phyloP scores from a whole-genome alignment of 2,888 invertebrate species.

The Oxytorus armatus region DNA sequence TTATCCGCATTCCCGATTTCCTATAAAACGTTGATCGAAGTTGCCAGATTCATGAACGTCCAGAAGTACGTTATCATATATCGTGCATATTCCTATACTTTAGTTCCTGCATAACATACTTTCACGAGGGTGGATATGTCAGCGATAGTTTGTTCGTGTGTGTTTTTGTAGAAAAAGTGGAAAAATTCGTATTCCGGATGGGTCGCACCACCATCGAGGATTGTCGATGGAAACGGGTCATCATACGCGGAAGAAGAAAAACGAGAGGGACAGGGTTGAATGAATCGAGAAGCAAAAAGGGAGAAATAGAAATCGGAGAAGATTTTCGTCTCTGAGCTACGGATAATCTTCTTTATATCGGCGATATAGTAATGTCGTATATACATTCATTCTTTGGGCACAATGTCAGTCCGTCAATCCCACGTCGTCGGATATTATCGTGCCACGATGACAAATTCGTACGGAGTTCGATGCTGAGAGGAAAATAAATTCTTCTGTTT shows the following conservation, averaged over 20 bases:
- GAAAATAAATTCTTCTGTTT: no score
- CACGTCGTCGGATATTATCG: no score
- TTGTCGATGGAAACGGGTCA: conserved; percentile 2
- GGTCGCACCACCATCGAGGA: conserved; percentile 7
- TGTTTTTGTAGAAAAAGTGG: background rate
- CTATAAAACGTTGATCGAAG: no score
- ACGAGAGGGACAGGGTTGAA: background rate
- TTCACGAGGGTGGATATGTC: conserved; percentile 1
- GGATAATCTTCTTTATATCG: background rate
- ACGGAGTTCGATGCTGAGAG: no score
- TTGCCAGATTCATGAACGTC: no score
- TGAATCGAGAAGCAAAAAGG: background rate
- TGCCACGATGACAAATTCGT: no score
- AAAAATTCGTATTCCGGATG: conserved; percentile 18
- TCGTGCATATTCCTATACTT: background rate
- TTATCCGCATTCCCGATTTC: no score
- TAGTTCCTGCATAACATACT: conserved; percentile 7
- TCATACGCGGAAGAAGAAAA: background rate
- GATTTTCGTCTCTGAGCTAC: conserved; percentile 8
- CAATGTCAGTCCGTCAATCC: no score
- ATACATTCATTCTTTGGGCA: no score
- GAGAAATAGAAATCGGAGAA: background rate
- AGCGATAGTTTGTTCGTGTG: background rate
- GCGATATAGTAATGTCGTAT: no score
- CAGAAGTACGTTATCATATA: background rate